A percentile compares a stretch with the other conserved stretches of the same genome.
These are phyloP conservation scores for Hemiscyllium ocellatum DNA, from an alignment of 2,113 vertebrate species.

Conservation along the genomic window DNA sequence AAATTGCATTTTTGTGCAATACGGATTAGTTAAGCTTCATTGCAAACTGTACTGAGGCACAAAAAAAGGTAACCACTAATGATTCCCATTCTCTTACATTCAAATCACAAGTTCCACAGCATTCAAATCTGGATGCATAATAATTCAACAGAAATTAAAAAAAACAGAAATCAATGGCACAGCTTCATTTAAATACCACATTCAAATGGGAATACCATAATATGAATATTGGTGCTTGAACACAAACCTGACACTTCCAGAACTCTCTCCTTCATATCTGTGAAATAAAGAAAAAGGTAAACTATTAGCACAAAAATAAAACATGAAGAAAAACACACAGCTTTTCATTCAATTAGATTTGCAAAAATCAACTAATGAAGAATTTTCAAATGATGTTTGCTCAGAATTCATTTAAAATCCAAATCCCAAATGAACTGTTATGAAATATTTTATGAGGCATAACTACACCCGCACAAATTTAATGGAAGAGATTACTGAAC, in stretches of 20 bases:
- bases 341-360: slow-evolving; percentile 20
- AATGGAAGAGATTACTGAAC: not conserved
- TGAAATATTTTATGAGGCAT: not conserved
- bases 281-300: slow-evolving; percentile 40
- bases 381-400: not conserved
- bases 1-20: not conserved
- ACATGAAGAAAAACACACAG: not conserved
- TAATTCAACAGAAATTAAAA: not conserved
- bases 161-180: slow-evolving; percentile 40
- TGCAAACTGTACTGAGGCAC: not conserved
- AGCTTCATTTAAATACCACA: slow-evolving; percentile 13
- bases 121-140: not conserved
- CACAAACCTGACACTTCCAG: slow-evolving; percentile 65
- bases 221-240: not conserved
- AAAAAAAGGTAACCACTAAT: not conserved
- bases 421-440: not conserved
- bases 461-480: not conserved
- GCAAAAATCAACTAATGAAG: not conserved
- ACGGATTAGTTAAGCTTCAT: not conserved
- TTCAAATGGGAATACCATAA: slow-evolving; percentile 11
- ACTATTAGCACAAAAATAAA: not conserved
- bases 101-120: too few species aligned
- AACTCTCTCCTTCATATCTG: slow-evolving; percentile 67
- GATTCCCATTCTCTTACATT: slow-evolving; percentile 27
- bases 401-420: not conserved